Conservation (phyloP, 2,797 vertebrate species). For the Strix occidentalis region DNA sequence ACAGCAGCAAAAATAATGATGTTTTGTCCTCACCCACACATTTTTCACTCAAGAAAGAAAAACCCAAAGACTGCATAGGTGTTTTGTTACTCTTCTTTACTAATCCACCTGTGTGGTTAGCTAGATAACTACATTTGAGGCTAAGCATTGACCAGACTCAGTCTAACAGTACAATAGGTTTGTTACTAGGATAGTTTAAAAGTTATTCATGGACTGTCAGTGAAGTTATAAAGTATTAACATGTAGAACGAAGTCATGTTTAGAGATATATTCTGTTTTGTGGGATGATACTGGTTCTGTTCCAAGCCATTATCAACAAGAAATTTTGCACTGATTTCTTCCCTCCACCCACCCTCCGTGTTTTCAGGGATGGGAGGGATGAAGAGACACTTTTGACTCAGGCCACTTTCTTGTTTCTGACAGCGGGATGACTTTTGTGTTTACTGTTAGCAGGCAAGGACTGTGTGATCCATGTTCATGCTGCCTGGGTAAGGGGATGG, state of each 20-base stretch:
- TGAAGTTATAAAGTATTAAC: not conserved
- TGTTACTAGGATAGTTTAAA: not conserved
- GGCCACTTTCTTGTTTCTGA: not conserved
- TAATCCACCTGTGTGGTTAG: not conserved
- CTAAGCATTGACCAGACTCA: not conserved
- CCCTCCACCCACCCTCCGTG: rapidly evolving
- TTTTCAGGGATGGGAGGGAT: not conserved
- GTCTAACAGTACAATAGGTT: not conserved
- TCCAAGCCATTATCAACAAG: not conserved
- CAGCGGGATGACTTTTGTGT: not conserved
- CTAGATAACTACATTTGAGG: not conserved
- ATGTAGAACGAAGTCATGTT: not conserved
- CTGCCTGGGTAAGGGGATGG: not conserved
- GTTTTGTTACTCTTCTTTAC: not conserved
- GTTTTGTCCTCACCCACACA: not conserved
- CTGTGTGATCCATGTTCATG: not conserved
- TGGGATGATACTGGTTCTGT: rapidly evolving
- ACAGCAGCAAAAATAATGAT: not conserved
- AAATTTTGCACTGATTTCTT: not conserved
- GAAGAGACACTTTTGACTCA: not conserved
- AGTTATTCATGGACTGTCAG: not conserved
- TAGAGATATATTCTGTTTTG: not conserved
- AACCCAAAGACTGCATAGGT: not conserved
- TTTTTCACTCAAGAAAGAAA: not conserved
- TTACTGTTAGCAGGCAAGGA: not conserved